Base-by-base conservation (phyloP, 2,888 invertebrate genomes). In the Pogonocherus hispidulus region DNA sequence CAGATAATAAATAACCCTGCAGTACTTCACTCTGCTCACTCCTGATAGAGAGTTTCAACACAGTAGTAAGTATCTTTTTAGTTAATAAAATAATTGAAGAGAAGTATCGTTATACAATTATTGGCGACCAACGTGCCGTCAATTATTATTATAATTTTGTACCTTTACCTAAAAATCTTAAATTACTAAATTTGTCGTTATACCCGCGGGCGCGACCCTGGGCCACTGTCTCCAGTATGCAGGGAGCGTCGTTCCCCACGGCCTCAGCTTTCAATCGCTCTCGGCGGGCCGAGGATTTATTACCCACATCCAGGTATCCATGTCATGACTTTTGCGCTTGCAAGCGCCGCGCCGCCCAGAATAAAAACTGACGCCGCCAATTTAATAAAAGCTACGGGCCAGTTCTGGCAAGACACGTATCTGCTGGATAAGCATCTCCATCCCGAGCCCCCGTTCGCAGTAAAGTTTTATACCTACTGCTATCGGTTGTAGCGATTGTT, bases 341-440 rank as follows among this genome's bases (percentile, higher is more conserved):
- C 72, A 71, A 67, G 72, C 56, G 70, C n/a, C n/a, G 68, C 72
- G 70, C 70, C 64, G 73, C 72, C 77, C n/a, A n/a, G 74, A 77
- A 77, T 76, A 78, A 78, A 78, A 77, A 78, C 72, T 78, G 78
- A 79, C 78, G 73, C 73, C 73, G 70, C 71, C 79, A 78, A 80
- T 80, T 80, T 78, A 79, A 79, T 79, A 80, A 80, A 75, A 74
- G 74, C 76, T 66, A 72, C 62, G 67, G 67, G 71, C 66, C 59
- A 70, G 73, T 71, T 69, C 73, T 71, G 70, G 71, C 71, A 63
- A 70, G 22, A 75, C 79, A 78, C 77, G 79, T 78, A 76, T 8
- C 32, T 77, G 78, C 76, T 54, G 63, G 76, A 76, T 77, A 78
- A 77, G 78, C n/a, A n/a, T n/a, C 77, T 62, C 66, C 70, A 72